A percentile compares a stretch with the other conserved stretches of the same genome.
These are phyloP conservation scores for Brachionus rubens DNA, from an alignment of 1,140 invertebrate species.

Conservation along the genomic window DNA sequence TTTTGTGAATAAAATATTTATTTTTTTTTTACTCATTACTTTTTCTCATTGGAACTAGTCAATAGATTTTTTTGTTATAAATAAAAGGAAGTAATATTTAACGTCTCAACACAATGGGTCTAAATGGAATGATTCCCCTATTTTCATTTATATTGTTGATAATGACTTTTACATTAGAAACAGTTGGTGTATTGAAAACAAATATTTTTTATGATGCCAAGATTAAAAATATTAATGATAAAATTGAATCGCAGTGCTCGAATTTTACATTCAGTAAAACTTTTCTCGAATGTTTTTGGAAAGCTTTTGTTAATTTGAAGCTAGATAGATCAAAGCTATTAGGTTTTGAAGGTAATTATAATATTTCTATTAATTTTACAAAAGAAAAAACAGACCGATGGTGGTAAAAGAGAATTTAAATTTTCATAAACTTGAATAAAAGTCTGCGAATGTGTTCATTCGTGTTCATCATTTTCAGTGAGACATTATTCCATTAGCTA, in stretches of 20 bases:
- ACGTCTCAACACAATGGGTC: too few relatives aligned
- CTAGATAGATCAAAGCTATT: background rate
- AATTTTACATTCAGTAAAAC: slow-evolving; percentile 4
- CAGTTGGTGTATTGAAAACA: slow-evolving; percentile 3
- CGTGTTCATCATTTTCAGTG: too few relatives aligned
- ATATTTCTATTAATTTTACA: background rate
- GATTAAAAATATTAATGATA: background rate
- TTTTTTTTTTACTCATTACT: too few relatives aligned
- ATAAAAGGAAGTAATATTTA: too few relatives aligned
- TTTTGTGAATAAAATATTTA: too few relatives aligned
- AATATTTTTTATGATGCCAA: background rate
- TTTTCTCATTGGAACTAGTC: too few relatives aligned
- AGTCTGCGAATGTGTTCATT: too few relatives aligned
- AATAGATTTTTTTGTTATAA: too few relatives aligned
- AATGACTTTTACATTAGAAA: background rate
- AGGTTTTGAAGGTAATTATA: slow-evolving; percentile 5
- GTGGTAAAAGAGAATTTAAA: too few relatives aligned
- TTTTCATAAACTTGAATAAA: too few relatives aligned
- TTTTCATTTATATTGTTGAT: background rate
- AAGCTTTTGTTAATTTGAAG: background rate
- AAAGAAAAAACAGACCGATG: too few relatives aligned
- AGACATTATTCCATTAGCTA: too few relatives aligned
- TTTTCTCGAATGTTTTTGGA: background rate
- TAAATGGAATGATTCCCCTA: background rate
- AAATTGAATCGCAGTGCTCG: background rate